These are phyloP conservation scores for Pelobates cultripes DNA, from an alignment of 2,797 vertebrate genomes.

Conservation along the genomic window DNA sequence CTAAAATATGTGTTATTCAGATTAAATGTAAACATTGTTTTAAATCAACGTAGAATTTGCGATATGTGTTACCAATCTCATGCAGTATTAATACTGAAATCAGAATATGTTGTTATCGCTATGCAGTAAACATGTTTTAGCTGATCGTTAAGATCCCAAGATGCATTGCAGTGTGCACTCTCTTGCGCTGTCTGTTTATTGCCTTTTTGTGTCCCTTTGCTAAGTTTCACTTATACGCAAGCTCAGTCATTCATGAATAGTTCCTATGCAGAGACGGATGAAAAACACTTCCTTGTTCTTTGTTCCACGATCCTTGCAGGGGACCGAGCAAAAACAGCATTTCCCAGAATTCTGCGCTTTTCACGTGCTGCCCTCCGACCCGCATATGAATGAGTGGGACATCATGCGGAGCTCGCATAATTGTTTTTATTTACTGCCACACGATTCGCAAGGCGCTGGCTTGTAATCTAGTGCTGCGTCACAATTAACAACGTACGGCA, in stretches of 20 bases:
- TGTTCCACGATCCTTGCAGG: constrained; percentile 45
- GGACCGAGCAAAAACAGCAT: constrained; percentile 42
- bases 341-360: constrained; percentile 56
- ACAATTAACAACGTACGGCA: not conserved
- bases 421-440: constrained; percentile 28
- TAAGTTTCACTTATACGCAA: not conserved
- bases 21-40: no score
- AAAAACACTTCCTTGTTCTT: constrained; percentile 13
- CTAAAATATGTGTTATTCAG: no score
- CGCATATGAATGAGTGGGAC: not conserved
- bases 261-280: not conserved
- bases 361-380: constrained; percentile 17
- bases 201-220: not conserved
- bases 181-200: not conserved
- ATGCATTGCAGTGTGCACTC: not conserved
- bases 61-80: no score
- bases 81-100: no score
- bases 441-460: not conserved
- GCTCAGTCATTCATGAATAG: constrained; percentile 2
- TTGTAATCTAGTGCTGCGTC: not conserved
- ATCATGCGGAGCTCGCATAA: not conserved
- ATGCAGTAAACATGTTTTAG: not conserved
- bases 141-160: constrained; percentile 1
- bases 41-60: no score
- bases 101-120: no score